Evolutionary conservation across 2,888 invertebrate genomes (phyloP).

Genomic region (Meganola albula): DNA sequence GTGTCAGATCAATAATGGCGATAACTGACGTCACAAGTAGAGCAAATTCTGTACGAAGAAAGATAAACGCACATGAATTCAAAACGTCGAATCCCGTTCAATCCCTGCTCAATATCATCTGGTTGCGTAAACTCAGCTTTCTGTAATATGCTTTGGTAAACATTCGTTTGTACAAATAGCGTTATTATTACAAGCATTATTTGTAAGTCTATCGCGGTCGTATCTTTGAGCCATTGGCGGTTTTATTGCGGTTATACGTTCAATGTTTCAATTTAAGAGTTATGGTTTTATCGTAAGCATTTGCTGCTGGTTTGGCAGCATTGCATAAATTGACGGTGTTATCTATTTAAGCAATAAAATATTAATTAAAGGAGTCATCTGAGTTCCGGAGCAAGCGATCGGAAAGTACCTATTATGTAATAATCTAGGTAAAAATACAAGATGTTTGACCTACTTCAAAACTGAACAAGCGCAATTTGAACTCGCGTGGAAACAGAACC

Average conservation of each 20-base stretch:
- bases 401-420: no score
- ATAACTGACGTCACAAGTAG: constrained; percentile 10
- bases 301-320: no score
- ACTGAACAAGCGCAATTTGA: no score
- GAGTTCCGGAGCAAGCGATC: no score
- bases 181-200: constrained; percentile 24
- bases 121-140: constrained; percentile 27
- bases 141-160: constrained; percentile 27
- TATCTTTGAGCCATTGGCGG: constrained; percentile 4
- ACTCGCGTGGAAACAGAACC: no score
- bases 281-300: no score
- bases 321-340: no score
- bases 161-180: constrained; percentile 29
- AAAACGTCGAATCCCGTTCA: constrained; percentile 16
- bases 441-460: no score
- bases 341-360: no score
- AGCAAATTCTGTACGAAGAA: constrained; percentile 8
- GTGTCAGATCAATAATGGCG: constrained; percentile 6
- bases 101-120: constrained; percentile 31
- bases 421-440: no score
- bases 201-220: constrained; percentile 13
- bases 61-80: constrained; percentile 21
- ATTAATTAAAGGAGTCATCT: no score
- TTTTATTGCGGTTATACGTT: constrained; percentile 3
- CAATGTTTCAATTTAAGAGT: no score